Evolutionary conservation across 2,888 invertebrate genomes (phyloP).

Genomic region (Lasioglossum morio): DNA sequence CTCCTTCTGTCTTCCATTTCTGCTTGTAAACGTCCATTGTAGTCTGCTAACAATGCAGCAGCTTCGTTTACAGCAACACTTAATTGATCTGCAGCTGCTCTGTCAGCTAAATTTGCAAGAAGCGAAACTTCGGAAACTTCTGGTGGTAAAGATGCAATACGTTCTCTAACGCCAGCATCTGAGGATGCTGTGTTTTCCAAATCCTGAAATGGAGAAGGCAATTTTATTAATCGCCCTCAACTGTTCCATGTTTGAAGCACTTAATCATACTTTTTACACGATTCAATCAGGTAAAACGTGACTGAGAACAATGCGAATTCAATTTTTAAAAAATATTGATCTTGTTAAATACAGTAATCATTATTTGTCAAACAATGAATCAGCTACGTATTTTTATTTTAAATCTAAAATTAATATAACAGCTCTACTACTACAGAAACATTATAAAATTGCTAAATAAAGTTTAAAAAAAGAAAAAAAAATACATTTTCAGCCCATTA

Average conservation of each 20-base stretch:
- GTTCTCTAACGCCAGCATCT: conserved; percentile 96
- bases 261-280: conserved; percentile 20
- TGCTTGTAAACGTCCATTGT: conserved; percentile 93
- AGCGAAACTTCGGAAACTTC: conserved; percentile 97
- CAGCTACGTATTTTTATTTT: conserved; percentile 9
- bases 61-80: conserved; percentile 95
- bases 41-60: conserved; percentile 93
- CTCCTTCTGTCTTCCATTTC: conserved; percentile 96
- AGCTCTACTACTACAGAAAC: conserved; percentile 6
- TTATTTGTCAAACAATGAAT: conserved; percentile 26
- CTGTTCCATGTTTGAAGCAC: conserved; percentile 15
- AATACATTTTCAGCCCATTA: conserved; percentile 30
- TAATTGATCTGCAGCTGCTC: conserved; percentile 91
- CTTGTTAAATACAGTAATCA: conserved; percentile 24
- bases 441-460: conserved; percentile 21
- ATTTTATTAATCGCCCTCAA: conserved; percentile 60
- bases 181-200: conserved; percentile 98
- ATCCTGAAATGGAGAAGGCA: conserved; percentile 87
- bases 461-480: conserved; percentile 29
- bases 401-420: conserved; percentile 31
- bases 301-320: conserved; percentile 1
- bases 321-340: background rate
- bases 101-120: conserved; percentile 93
- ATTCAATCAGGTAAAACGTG: background rate
- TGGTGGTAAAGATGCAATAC: conserved; percentile 96